Base-by-base conservation (phyloP, 2,797 vertebrate genomes). In the Mus minutoides region DNA sequence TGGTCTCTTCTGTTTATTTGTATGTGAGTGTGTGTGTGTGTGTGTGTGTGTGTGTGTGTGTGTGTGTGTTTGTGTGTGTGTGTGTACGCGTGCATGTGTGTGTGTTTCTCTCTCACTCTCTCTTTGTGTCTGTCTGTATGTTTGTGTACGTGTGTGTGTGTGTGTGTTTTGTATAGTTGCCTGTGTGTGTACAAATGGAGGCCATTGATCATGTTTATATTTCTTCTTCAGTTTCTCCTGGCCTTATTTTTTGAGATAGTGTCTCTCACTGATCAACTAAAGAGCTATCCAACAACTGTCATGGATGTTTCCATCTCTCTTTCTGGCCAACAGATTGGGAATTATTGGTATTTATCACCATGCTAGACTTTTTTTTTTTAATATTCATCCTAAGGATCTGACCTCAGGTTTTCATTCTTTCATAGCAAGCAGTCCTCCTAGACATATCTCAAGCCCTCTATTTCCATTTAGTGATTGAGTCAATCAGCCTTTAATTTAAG, bases 401-500 rank as follows among this genome's bases (percentile, higher is more conserved):
- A 56, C 17, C 4, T 56, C 4, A 31, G 2, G 22, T 88, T 37
- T 67, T 56, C 5, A 54, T 29, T 14, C 26, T 88, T 88, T n/a
- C 16, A 11, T 26, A 71, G 52, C 14, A 56, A 73, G 52, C 16
- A 64, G 10, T 73, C 4, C 21, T 34, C 22, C 4, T 46, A 58
- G 21, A n/a, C 9, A 56, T 73, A n/a, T 56, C 24, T 37, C 24
- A 37, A 40, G 49, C 1, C 26, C 69, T 54, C 24, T 56, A 90
- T 80, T 88, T 34, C 4, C 73, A 56, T 86, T 85, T 93, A 94
- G 56, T 90, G 17, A 88, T 80, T 37, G 89, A 64, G 22, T 82
- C 29, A 96, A 78, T 80, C 6, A 73, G 46, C 0, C 16, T 85
- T 93, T 95, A 92, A 90, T 92, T 94, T 78, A 34, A 19, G 12